These are phyloP conservation scores for Lithophane leautieri DNA, from an alignment of 2,888 invertebrate species.

Conservation along the genomic window DNA sequence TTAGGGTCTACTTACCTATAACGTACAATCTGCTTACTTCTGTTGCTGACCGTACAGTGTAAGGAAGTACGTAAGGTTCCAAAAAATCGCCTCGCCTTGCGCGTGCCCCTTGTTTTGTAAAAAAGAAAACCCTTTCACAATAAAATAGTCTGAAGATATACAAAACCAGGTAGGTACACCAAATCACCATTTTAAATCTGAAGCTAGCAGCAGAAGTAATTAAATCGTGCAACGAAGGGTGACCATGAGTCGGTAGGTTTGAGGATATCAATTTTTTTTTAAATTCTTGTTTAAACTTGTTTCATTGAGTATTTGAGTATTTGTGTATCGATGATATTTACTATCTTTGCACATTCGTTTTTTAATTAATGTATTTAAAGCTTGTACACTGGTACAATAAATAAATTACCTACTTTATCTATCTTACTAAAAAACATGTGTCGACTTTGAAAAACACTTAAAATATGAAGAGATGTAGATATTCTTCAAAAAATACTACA, in stretches of 20 bases:
- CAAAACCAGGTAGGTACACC: slow-evolving; percentile 46
- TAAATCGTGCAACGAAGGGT: slow-evolving; percentile 65
- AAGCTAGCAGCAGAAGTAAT: slow-evolving; percentile 65
- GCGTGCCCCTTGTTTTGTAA: no score
- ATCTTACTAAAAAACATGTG: neutral
- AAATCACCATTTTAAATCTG: slow-evolving; percentile 66
- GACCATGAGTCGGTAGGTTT: slow-evolving; percentile 39
- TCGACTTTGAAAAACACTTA: neutral
- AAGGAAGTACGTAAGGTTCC: neutral
- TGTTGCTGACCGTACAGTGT: neutral
- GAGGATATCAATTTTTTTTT: slow-evolving; percentile 13
- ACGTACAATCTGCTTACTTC: neutral
- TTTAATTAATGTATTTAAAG: neutral
- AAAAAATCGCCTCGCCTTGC: no score
- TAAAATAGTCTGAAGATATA: slow-evolving; percentile 35
- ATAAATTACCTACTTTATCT: neutral
- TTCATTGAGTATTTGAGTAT: neutral
- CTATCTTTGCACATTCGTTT: neutral
- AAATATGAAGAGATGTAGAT: neutral
- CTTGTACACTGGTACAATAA: neutral
- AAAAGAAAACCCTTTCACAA: slow-evolving; percentile 22
- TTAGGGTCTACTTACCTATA: neutral
- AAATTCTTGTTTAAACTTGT: neutral
- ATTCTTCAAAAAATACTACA: neutral
- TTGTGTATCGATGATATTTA: neutral